Evolutionary conservation across 2,888 invertebrate genomes (phyloP).

Genomic region (Drosophila anceps): DNA sequence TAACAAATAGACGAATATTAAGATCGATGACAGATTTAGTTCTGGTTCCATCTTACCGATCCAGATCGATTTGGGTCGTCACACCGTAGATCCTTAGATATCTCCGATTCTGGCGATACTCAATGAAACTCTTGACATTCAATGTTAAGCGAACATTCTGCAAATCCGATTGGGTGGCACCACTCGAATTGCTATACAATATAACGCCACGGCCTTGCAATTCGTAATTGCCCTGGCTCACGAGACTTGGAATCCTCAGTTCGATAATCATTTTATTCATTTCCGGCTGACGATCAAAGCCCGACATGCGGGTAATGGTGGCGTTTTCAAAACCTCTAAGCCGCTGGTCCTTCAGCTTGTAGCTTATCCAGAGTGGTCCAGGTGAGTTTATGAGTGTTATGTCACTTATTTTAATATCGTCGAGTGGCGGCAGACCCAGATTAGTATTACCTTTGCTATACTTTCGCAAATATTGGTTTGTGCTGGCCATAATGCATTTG

Average conservation of each 20-base stretch:
- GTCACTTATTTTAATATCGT: slow-evolving; percentile 17
- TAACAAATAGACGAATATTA: neutral
- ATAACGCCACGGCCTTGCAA: slow-evolving; percentile 35
- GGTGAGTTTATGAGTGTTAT: slow-evolving; percentile 21
- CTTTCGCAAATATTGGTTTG: slow-evolving; percentile 19
- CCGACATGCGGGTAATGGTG: slow-evolving; percentile 16
- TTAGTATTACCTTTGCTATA: slow-evolving; percentile 21
- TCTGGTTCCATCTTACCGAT: slow-evolving; percentile 27
- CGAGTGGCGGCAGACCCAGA: slow-evolving; percentile 20
- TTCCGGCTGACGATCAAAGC: slow-evolving; percentile 11
- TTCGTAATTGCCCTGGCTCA: slow-evolving; percentile 27
- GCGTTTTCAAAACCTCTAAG: slow-evolving; percentile 38
- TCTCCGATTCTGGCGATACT: slow-evolving; percentile 38
- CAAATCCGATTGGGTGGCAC: slow-evolving; percentile 23
- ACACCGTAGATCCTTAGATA: slow-evolving; percentile 39
- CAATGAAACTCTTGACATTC: slow-evolving; percentile 18
- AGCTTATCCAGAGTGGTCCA: slow-evolving; percentile 25
- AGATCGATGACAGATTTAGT: too few species aligned
- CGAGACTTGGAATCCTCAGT: slow-evolving; percentile 23
- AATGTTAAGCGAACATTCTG: slow-evolving; percentile 26
- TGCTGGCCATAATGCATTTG: slow-evolving; percentile 18
- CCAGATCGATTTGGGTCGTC: slow-evolving; percentile 13
- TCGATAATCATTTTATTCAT: slow-evolving; percentile 1
- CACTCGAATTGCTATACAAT: slow-evolving; percentile 30
- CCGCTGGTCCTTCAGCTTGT: slow-evolving; percentile 18